Conservation (phyloP, 2,113 vertebrate species). For the Falco punctatus region DNA sequence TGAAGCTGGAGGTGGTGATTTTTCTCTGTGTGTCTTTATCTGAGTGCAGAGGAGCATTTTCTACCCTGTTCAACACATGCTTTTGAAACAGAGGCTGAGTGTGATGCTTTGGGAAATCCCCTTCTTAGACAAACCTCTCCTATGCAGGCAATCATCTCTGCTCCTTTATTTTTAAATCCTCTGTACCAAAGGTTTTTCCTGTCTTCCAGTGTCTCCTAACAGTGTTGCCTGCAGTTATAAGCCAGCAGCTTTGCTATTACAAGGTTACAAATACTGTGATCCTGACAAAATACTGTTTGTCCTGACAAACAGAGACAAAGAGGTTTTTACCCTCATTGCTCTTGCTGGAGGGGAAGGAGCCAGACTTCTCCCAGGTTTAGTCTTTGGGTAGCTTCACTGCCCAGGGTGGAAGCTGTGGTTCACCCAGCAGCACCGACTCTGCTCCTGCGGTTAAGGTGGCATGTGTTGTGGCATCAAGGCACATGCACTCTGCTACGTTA, state of each 20-base stretch:
- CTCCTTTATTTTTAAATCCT: background rate
- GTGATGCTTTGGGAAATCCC: background rate
- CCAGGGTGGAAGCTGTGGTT: background rate
- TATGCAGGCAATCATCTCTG: background rate
- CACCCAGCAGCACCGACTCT: background rate
- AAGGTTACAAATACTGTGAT: background rate
- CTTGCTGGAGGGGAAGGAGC: background rate
- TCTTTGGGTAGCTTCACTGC: background rate
- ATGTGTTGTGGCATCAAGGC: background rate
- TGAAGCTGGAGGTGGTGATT: conserved; percentile 16
- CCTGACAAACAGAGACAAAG: background rate
- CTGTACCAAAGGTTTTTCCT: background rate
- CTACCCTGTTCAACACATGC: background rate
- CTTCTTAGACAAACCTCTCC: background rate
- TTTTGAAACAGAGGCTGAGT: background rate
- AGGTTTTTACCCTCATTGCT: background rate
- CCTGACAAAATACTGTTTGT: background rate
- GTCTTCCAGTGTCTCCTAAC: background rate
- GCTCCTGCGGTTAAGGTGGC: accelerated
- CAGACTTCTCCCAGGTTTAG: background rate
- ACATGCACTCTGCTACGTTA: accelerated
- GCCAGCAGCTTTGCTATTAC: background rate
- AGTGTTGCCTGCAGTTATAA: background rate
- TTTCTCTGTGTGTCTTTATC: background rate
- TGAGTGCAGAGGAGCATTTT: background rate